Evolutionary conservation across 2,113 vertebrate genomes (phyloP), one percentile per base, ranked within the genome.

Genomic region (Xiphias gladius): DNA sequence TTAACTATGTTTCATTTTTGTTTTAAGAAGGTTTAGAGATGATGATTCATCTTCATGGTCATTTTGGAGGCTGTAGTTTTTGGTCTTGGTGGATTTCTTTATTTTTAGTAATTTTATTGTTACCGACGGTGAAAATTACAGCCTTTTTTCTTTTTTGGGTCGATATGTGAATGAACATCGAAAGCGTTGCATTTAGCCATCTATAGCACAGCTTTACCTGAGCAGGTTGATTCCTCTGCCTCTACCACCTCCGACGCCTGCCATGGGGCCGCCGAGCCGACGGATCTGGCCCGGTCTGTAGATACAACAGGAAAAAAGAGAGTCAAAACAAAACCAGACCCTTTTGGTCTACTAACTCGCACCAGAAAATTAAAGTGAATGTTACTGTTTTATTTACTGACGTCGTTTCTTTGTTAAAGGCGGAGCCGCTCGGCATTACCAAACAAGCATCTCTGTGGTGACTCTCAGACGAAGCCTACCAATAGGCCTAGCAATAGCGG

Each of bases 161-260:
- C n/a, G n/a, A n/a, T 22, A 6, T 11, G 4, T 35, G 3, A 14
- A 20, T 14, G 3, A 26, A 7, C 1, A n/a, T n/a, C 17, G 17
- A 2, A 16, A 3, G 5, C 0, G 5, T 11, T 26, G n/a, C 13
- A 57, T 1, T 1, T 1, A 17, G 8, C 13, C 6, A 48, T 0
- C 1, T 2, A 48, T 24, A 22, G 2, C 28, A 1, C 37, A 16
- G 20, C 0, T 1, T 94, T 95, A 99, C 98, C 98, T 97, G 79
- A 99, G 95, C 88, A 99, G 80, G 93, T 98, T 96, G 86, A 97
- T 94, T 92, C 98, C 98, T 88, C 98, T 96, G 73, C 98, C 98
- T 95, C 98, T 98, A 98, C 98, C 98, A 97, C 98, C 98, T 94
- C 96, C 97, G 57, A 96, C 95, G 96, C 98, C 98, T 96, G 97